phyloP scores from a whole-genome alignment of 2,888 invertebrate genomes.

The Coenonympha arcania region DNA sequence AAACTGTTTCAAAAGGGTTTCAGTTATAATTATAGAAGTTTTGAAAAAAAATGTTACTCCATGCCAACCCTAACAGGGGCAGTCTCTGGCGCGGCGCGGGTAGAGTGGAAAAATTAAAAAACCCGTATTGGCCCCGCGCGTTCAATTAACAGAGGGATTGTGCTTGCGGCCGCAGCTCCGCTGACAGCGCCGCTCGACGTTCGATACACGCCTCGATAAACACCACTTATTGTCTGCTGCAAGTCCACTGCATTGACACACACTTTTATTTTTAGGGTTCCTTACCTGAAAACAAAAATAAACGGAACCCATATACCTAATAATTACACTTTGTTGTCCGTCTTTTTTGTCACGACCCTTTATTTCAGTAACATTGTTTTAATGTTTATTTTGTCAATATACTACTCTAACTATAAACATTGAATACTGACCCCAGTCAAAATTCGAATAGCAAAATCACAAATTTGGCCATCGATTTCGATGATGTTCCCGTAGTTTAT shows the following conservation, averaged over 20 bases:
- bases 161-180: constrained; percentile 37
- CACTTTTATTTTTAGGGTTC: background rate
- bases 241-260: constrained; percentile 20
- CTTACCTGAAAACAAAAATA: background rate
- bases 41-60: background rate
- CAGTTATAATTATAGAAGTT: too few species aligned
- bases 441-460: too few species aligned
- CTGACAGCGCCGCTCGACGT: constrained; percentile 44
- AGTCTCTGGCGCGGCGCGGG: constrained; percentile 37
- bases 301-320: too few species aligned
- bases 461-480: too few species aligned
- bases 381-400: too few species aligned
- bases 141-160: constrained; percentile 61
- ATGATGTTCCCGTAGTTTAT: too few species aligned
- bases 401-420: too few species aligned
- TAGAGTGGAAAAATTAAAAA: constrained; percentile 64
- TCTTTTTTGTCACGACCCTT: too few species aligned
- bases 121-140: constrained; percentile 67
- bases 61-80: constrained; percentile 40
- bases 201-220: constrained; percentile 55
- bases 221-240: constrained; percentile 42
- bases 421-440: too few species aligned
- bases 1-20: too few species aligned
- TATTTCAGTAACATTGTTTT: too few species aligned
- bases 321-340: too few species aligned